A percentile compares a stretch with the other conserved stretches of the same genome.
Conservation (phyloP, 2,113 vertebrate genomes). For the Psittacula cyanocephala region DNA sequence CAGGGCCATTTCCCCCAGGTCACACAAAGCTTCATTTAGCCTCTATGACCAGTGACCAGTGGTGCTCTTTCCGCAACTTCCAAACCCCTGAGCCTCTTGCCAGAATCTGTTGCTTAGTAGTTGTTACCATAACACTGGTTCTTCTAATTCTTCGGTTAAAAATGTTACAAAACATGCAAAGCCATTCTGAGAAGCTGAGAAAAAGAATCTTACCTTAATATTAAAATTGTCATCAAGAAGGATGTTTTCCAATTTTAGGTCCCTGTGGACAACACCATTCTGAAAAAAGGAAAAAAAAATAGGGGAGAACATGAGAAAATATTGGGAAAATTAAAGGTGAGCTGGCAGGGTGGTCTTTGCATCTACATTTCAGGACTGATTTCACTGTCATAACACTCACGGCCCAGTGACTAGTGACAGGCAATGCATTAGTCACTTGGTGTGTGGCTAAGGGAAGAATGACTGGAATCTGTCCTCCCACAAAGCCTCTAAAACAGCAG, state of each 20-base stretch:
- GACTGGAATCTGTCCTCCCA: constrained; percentile 79
- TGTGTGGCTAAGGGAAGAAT: constrained; percentile 78
- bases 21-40: background rate
- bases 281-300: constrained; percentile 69
- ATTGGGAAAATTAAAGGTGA: constrained; percentile 46
- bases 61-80: background rate
- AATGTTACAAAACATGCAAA: constrained; percentile 11
- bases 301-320: background rate
- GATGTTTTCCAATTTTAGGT: constrained; percentile 98
- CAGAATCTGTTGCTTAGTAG: constrained; percentile 43
- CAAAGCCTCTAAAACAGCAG: constrained; percentile 71
- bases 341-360: constrained; percentile 66
- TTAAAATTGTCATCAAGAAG: constrained; percentile 98
- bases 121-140: constrained; percentile 38
- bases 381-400: constrained; percentile 57
- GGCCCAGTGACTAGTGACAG: constrained; percentile 64
- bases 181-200: background rate
- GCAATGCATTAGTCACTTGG: constrained; percentile 76
- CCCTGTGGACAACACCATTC: constrained; percentile 96
- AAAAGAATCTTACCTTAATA: constrained; percentile 89
- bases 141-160: constrained; percentile 7
- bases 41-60: background rate
- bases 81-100: constrained; percentile 9
- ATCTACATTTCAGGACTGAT: constrained; percentile 52
- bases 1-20: background rate